Percentiles rank a stretch among this genome's conserved stretches.
Conservation (phyloP, 2,888 invertebrate species). For the Pollenia angustigena region DNA sequence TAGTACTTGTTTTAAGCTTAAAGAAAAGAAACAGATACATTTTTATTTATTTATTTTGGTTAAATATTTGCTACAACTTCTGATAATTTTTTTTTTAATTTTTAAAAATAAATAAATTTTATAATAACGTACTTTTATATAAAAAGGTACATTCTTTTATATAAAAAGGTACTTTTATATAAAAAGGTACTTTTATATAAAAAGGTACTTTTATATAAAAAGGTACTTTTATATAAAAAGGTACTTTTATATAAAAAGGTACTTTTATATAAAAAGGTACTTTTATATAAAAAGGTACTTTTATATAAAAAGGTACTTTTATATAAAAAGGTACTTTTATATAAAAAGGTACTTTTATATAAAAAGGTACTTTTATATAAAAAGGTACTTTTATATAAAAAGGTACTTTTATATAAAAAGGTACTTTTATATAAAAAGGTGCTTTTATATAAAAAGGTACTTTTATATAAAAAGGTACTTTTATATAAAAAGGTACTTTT, state of each 20-base stretch:
- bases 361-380: background rate
- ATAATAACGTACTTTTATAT: background rate
- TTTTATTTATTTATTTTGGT: slow-evolving; percentile 54
- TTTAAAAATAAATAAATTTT: background rate
- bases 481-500: background rate
- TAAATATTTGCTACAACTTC: slow-evolving; percentile 61
- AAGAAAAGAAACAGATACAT: slow-evolving; percentile 25
- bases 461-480: background rate
- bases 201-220: background rate
- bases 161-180: no score
- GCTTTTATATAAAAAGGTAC: no score
- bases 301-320: background rate
- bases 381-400: background rate
- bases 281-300: slow-evolving; percentile 2
- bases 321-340: background rate
- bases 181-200: background rate
- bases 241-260: background rate
- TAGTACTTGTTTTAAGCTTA: slow-evolving; percentile 32
- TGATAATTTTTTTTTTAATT: slow-evolving; percentile 24
- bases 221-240: background rate
- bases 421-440: background rate
- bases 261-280: background rate
- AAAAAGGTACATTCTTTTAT: background rate
- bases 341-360: background rate
- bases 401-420: background rate